Evolutionary conservation across 2,888 invertebrate species (phyloP), one percentile per base, ranked within the genome.

Genomic region (Agrotis puta): DNA sequence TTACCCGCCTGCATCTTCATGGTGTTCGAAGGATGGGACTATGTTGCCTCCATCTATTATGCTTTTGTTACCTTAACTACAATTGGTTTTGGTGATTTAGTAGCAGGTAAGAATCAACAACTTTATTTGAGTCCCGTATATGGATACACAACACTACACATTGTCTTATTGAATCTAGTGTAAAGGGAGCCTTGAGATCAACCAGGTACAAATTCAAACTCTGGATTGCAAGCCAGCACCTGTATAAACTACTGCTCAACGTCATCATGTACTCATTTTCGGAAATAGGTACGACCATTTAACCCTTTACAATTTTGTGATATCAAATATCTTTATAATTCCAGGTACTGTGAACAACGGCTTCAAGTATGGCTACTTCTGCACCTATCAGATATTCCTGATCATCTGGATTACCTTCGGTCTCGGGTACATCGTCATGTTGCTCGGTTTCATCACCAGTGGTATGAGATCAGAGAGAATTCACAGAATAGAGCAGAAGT

Each of bases 51-150:
- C 0, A 97, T 99, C 54, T 99, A 99, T 91, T 99, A 98, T 89
- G 98, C 98, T 24, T 99, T 98, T 89, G 98, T 98, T 18, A 98
- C 98, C 0, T 96, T 98, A 16, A 98, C 98, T 3, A 98, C 98
- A 5, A 99, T 99, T 81, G 99, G 99, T 51, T 99, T 99, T 92
- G 99, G 99, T n/a, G 99, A 99, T 92, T 97, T 97, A 88, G 98
- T 99, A 45, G 98, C 99, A 92, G 98, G 98, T 98, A 43, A 20
- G 20, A 27, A 24, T 18, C 5, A 14, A 14, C 0, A 14, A 2
- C 11, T 27, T 27, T 45, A 24, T 59, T 61, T 47, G 4, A 6
- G 0, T 22, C 14, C 4, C 14, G 14, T 9, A n/a, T 47, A 16
- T 0, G 11, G 39, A 39, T 1, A 39, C 5, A 0, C 11, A 39